Evolutionary conservation across 2,797 vertebrate genomes (phyloP), one percentile per base, ranked within the genome.

Genomic region (Menidia menidia): DNA sequence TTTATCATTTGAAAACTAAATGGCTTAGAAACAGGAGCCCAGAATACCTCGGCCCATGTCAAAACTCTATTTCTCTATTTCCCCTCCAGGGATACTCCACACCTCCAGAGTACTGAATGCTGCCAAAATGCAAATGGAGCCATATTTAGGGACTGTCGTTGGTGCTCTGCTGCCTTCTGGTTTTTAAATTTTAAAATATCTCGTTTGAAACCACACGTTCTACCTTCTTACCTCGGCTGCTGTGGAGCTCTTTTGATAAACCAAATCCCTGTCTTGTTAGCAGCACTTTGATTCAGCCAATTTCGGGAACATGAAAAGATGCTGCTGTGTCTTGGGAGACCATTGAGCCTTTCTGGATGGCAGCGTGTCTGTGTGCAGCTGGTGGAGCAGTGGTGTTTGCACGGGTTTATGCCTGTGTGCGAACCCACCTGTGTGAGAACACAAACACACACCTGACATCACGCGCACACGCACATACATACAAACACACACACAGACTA

Each of bases 241-340:
- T n/a, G 79, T 15, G 45, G 69, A 69, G 63, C 72, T 83, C 78
- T 57, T 85, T 71, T 81, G 81, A 88, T 80, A 80, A 83, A 75
- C 53, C 3, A 64, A 66, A 87, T 86, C 68, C 59, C 75, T 64
- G 73, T 78, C 77, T 83, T 61, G 74, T 82, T 83, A 80, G 82
- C 73, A 44, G 52, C 75, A 66, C 86, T 89, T 89, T 88, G 75
- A 88, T 88, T 83, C 71, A 73, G 78, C 75, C 86, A 83, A 75
- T 81, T 85, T 81, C 45, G 58, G 57, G 65, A 64, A 77, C 67
- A 82, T 76, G 75, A 83, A 77, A 81, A 79, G 77, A 78, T 4
- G 56, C 55, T 30, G 78, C 56, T 61, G 4, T 41, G 68, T 77
- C 78, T 72, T 68, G 64, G 73, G 74, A 79, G 69, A 86, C 58